A percentile compares a stretch with the other conserved stretches of the same genome.
Evolutionary conservation across 2,888 invertebrate species (phyloP).

Genomic region (Dasysyrphus tricinctus): DNA sequence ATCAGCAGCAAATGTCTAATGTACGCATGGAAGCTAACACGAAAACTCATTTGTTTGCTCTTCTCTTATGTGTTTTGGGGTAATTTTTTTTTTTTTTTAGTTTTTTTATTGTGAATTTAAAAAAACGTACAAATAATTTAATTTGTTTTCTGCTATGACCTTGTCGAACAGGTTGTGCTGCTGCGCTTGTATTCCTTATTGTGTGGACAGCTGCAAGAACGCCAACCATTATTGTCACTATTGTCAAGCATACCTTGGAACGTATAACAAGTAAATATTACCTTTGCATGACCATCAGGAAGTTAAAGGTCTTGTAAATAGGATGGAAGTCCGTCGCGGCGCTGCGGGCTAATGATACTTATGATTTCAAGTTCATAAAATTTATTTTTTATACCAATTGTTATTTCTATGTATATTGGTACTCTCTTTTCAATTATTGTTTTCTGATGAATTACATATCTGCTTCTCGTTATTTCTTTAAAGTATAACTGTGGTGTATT

Average conservation of each 20-base stretch:
- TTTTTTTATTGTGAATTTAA: no score
- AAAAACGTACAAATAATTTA: no score
- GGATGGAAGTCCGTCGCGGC: not conserved
- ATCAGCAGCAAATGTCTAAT: constrained; percentile 72
- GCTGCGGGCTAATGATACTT: not conserved
- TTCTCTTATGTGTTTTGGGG: constrained; percentile 75
- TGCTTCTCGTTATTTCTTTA: no score
- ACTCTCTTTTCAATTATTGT: no score
- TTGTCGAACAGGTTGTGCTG: constrained; percentile 74
- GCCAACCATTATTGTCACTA: constrained; percentile 78
- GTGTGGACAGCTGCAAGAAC: constrained; percentile 79
- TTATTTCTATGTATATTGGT: no score
- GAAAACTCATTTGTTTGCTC: constrained; percentile 78
- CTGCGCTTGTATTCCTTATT: constrained; percentile 79
- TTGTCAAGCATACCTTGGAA: constrained; percentile 79
- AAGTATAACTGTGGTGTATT: no score
- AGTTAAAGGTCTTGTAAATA: not conserved
- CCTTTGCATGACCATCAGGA: not conserved
- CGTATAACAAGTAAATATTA: constrained; percentile 76
- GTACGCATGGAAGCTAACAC: constrained; percentile 75
- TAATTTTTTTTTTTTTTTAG: constrained; percentile 4
- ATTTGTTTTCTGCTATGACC: not conserved
- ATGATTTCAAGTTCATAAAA: not conserved
- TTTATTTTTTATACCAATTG: not conserved
- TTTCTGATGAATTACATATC: no score